A percentile compares a stretch with the other conserved stretches of the same genome.
These are phyloP conservation scores for Mionectes olivaceus DNA, from an alignment of 2,797 vertebrate species.

Conservation along the genomic window DNA sequence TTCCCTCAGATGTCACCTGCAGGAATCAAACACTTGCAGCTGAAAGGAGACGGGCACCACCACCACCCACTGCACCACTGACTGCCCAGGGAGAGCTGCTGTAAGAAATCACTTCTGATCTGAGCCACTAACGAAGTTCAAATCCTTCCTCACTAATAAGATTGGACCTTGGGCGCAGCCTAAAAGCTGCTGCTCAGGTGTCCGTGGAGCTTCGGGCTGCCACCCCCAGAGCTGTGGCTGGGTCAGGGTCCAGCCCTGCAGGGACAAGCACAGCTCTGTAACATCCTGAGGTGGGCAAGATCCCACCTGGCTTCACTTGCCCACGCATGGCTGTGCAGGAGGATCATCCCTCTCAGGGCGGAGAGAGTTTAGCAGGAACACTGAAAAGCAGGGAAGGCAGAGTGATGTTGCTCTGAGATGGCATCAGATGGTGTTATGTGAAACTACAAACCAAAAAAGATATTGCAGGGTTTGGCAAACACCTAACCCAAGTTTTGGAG, in stretches of 20 bases:
- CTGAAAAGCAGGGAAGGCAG: neutral
- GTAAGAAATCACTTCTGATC: neutral
- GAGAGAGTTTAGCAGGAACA: neutral
- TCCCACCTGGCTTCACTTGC: neutral
- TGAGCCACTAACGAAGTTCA: neutral
- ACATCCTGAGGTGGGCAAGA: neutral
- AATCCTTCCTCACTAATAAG: neutral
- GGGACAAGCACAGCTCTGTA: neutral
- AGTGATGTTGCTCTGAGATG: neutral
- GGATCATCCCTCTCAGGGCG: neutral
- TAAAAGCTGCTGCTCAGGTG: neutral
- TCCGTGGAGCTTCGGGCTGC: accelerated
- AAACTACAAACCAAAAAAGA: neutral
- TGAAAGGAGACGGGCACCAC: neutral
- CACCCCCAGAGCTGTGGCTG: neutral
- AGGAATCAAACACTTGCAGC: neutral
- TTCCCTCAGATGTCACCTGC: neutral
- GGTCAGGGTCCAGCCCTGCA: neutral
- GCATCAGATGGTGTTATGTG: accelerated
- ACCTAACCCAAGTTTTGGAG: neutral
- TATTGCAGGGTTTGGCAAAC: neutral
- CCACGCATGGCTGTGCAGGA: neutral
- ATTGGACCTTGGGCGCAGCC: neutral
- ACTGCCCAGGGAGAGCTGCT: neutral
- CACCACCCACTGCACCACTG: neutral